Base-by-base conservation (phyloP, 2,888 invertebrate genomes). In the Nemapogon koenigi region DNA sequence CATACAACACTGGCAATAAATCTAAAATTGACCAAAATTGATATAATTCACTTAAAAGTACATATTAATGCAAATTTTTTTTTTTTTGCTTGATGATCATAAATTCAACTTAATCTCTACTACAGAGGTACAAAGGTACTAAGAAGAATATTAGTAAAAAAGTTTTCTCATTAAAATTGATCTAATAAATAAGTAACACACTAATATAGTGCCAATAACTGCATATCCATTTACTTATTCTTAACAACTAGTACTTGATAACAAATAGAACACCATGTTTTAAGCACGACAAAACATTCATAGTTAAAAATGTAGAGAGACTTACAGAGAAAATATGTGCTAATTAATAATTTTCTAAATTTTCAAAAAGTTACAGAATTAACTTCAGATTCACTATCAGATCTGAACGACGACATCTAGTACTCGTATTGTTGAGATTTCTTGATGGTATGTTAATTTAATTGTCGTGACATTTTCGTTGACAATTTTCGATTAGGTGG, bases 211-310 rank as follows among this genome's bases (percentile, higher is more conserved):
- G 80, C 80, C 80, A 80, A 80, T 80, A 80, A 80, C 80, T 80
- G 80, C 66, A 68, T 62, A 58, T 62, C 67, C 67, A 66, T 59
- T 73, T 73, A 66, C 66, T 71, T 75, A 62, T 65, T 59, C 79
- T 79, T 80, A 81, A 59, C 60, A 70, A 53, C 79, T 79, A 79
- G 65, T 78, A 78, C 76, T 78, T 78, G 64, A 75, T 79, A 81
- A 81, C 78, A 79, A 80, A 79, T 76, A 79, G 80, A 79, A 80
- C 80, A 80, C 80, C 80, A 73, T 73, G 72, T 59, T 46, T 76
- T 76, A 81, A 81, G 79, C 80, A 81, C 79, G 80, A 80, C 75
- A 79, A 80, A 81, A 81, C 79, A 80, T 80, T 73, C 65, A 80
- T 79, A 81, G 78, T 73, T 78, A 75, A 80, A 78, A 78, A 71